Percentiles rank a stretch among this genome's conserved stretches.
Evolutionary conservation across 2,113 vertebrate species (phyloP).

Genomic region (Cygnus buccinator): DNA sequence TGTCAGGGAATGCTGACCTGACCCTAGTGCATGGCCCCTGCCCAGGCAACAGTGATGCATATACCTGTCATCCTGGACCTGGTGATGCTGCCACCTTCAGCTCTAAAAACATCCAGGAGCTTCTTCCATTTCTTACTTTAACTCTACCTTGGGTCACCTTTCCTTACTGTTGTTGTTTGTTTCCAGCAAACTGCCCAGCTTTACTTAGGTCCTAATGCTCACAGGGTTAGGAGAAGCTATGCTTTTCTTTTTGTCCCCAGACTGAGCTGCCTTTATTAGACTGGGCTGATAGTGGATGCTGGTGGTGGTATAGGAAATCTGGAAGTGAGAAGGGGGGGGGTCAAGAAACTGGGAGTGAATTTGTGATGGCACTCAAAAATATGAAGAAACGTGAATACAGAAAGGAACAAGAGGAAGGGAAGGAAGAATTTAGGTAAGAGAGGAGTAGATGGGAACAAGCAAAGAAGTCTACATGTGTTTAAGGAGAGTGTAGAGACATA

Average conservation of each 20-base stretch:
- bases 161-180: background rate
- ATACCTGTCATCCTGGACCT: background rate
- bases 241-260: background rate
- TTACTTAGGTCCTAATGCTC: background rate
- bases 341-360: background rate
- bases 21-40: background rate
- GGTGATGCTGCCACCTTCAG: background rate
- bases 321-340: background rate
- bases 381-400: background rate
- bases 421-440: background rate
- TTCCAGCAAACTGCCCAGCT: background rate
- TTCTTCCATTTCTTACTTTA: background rate
- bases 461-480: background rate
- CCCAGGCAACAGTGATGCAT: fast-evolving
- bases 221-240: background rate
- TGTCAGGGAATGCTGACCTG: background rate
- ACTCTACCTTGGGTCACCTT: background rate
- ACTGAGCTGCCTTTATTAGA: background rate
- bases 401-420: background rate
- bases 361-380: background rate
- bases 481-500: background rate
- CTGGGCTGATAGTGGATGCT: background rate
- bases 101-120: background rate
- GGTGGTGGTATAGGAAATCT: background rate
- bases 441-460: background rate